Evolutionary conservation across 2,797 vertebrate species (phyloP), one percentile per base, ranked within the genome.

Genomic region (Coccyzus lansbergi): DNA sequence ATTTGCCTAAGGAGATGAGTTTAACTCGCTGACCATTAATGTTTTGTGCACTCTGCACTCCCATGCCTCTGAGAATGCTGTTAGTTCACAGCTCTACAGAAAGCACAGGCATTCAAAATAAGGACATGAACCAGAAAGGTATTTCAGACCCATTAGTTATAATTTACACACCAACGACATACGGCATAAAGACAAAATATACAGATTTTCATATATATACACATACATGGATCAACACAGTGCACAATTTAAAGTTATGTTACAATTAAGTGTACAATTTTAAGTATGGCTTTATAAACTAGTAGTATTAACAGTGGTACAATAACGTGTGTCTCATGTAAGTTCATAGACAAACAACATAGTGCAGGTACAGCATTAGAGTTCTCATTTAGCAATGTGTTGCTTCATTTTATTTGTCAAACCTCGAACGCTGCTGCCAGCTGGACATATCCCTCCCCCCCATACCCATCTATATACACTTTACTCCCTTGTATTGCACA

Each of bases 221-320:
- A 98, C 97, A 97, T 97, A 98, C 98, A 98, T 92, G 93, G 97
- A 96, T 97, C 97, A 96, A 97, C 96, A 97, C 93, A 96, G 95
- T 97, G 95, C 97, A 98, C 98, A 96, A 96, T 97, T 97, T 96
- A 95, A 97, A 97, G 96, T 95, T 98, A 97, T 96, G 96, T 98
- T 97, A 98, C 98, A 97, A 95, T 97, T 92, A 97, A 97, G 96
- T 98, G 97, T 98, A 98, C 98, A 97, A 96, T 97, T 97, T 95
- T 97, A 98, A 98, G 97, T 97, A 98, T 99, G 98, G 98, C 98
- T 99, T 99, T 97, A 98, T 98, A 98, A 98, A 98, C 97, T 97
- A 98, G 97, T 98, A 97, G 95, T 95, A 96, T 86, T 97, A 97
- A 97, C 94, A 97, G 97, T 97, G 94, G 95, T 97, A 97, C 97